Evolutionary conservation across 2,113 vertebrate genomes (phyloP).

Genomic region (Aramus guarauna): DNA sequence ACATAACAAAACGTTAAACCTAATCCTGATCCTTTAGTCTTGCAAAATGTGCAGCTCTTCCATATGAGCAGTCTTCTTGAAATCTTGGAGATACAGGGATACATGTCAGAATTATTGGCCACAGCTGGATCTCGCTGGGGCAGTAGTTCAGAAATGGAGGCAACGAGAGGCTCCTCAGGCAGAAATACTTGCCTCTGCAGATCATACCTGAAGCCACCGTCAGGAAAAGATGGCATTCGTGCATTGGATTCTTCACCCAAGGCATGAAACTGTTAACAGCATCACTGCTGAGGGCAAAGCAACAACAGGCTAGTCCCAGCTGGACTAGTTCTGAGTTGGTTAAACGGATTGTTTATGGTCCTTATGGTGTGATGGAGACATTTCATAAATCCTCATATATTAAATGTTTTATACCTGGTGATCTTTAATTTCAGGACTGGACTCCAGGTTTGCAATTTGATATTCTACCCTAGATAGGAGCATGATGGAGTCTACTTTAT

Average conservation of each 20-base stretch:
- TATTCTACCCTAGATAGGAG: rapidly evolving
- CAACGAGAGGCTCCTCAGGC: not conserved
- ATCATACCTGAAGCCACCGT: not conserved
- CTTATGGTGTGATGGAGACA: not conserved
- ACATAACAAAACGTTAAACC: not conserved
- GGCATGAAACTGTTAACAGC: not conserved
- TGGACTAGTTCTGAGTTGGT: not conserved
- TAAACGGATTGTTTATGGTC: not conserved
- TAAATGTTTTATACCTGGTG: not conserved
- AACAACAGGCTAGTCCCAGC: not conserved
- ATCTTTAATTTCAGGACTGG: not conserved
- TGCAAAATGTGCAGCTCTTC: not conserved
- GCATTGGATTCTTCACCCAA: not conserved
- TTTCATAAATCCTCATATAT: not conserved
- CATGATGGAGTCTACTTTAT: not conserved
- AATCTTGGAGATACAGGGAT: not conserved
- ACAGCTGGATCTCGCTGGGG: not conserved
- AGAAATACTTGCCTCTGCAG: not conserved
- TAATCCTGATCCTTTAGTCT: not conserved
- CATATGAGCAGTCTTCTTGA: not conserved
- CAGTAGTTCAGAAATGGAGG: not conserved
- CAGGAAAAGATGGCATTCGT: not conserved
- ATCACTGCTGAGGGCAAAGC: not conserved
- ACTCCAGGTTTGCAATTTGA: not conserved
- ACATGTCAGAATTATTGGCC: rapidly evolving